A percentile compares a stretch with the other conserved stretches of the same genome.
These are phyloP conservation scores for Oncopodura yosiiana DNA, from an alignment of 1,140 invertebrate species.

Conservation along the genomic window DNA sequence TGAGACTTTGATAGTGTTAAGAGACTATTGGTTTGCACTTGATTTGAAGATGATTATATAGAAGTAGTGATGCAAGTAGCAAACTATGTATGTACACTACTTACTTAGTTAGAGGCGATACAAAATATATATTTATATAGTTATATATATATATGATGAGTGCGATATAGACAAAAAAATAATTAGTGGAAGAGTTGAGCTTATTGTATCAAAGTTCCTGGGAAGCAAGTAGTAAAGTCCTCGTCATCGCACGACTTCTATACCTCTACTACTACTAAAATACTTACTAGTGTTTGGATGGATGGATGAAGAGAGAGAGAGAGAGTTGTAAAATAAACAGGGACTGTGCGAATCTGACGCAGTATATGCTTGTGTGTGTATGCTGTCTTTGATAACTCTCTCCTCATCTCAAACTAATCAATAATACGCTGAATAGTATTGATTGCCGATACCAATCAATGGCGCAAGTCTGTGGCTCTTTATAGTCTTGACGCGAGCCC, in stretches of 20 bases:
- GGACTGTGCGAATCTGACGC: conserved; percentile 34
- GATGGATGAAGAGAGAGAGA: conserved; percentile 16
- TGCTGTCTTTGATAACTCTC: conserved; percentile 36
- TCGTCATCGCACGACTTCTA: not conserved
- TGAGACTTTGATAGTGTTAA: too few relatives aligned
- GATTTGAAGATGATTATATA: too few relatives aligned
- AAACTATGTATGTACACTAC: too few relatives aligned
- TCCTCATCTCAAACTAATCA: conserved; percentile 37
- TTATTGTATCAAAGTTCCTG: conserved; percentile 14
- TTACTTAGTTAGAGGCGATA: too few relatives aligned
- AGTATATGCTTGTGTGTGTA: conserved; percentile 23
- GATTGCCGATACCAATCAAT: conserved; percentile 35
- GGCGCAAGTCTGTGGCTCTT: conserved; percentile 31
- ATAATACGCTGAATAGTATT: conserved; percentile 36
- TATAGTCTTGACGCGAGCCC: conserved; percentile 12
- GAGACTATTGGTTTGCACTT: too few relatives aligned
- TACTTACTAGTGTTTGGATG: too few relatives aligned
- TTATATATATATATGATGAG: too few relatives aligned
- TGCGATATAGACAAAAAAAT: too few relatives aligned
- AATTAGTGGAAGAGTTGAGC: conserved; percentile 16
- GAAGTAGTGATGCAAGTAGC: too few relatives aligned
- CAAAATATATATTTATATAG: too few relatives aligned
- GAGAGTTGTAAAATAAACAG: conserved; percentile 35
- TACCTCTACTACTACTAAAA: not conserved
- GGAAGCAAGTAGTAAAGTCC: conserved; percentile 10